Evolutionary conservation across 2,797 vertebrate genomes (phyloP).

Genomic region (Sciurus carolinensis): DNA sequence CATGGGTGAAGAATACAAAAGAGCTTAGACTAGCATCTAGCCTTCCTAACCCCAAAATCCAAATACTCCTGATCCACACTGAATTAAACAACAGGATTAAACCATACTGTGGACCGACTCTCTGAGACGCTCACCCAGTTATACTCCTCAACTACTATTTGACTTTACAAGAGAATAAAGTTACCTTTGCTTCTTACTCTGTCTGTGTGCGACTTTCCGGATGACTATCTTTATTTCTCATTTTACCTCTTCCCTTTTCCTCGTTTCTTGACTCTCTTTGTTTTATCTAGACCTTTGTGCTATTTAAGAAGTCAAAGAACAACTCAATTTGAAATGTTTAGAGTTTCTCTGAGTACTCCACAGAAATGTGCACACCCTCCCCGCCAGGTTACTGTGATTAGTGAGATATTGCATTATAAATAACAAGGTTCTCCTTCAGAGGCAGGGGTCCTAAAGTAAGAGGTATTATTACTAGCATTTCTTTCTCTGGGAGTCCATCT

Average conservation of each 20-base stretch:
- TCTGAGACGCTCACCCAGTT: background rate
- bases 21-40: background rate
- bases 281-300: conserved; percentile 42
- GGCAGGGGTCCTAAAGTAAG: conserved; percentile 43
- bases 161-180: conserved; percentile 55
- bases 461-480: background rate
- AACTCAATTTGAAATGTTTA: conserved; percentile 56
- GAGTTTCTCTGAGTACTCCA: background rate
- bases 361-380: background rate
- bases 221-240: conserved; percentile 46
- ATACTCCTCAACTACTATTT: background rate
- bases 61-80: accelerated
- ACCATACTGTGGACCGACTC: background rate
- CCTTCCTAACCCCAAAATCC: background rate
- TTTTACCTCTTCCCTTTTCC: conserved; percentile 2
- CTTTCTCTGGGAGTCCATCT: conserved; percentile 60
- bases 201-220: background rate
- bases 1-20: background rate
- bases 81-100: background rate
- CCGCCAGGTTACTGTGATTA: background rate
- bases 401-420: background rate
- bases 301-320: conserved; percentile 60
- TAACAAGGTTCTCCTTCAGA: conserved; percentile 50
- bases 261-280: background rate
- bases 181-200: background rate